phyloP scores from a whole-genome alignment of 2,113 vertebrate species.

The Corythornis madagascariensis region DNA sequence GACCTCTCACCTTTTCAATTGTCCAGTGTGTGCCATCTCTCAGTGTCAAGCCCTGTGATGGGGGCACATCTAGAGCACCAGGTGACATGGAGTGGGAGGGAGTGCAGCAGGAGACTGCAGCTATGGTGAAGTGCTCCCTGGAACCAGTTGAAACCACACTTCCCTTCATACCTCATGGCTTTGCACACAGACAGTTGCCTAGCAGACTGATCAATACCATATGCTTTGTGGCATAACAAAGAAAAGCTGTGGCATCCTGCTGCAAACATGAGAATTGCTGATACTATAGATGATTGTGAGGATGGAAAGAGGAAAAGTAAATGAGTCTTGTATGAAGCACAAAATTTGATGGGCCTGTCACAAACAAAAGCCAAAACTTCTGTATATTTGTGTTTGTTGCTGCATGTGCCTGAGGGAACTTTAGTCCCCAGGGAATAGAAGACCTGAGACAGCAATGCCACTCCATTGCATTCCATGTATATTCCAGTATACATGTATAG shows the following conservation, averaged over 20 bases:
- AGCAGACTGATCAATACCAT: neutral
- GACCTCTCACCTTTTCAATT: neutral
- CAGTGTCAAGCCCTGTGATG: neutral
- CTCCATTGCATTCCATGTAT: no score
- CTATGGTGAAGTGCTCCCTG: neutral
- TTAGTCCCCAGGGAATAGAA: neutral
- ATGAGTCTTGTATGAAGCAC: neutral
- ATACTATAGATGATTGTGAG: neutral
- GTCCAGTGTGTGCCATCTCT: neutral
- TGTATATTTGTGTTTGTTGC: neutral
- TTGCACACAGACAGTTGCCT: neutral
- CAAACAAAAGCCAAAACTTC: neutral
- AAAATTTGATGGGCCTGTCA: neutral
- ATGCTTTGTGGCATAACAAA: neutral
- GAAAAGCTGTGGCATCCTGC: neutral
- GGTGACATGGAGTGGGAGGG: neutral
- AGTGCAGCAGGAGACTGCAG: neutral
- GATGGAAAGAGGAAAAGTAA: neutral
- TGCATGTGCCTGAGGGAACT: neutral
- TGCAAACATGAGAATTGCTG: neutral
- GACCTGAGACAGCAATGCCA: neutral
- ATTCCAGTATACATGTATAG: neutral
- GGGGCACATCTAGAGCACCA: neutral
- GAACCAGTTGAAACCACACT: neutral
- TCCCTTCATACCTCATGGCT: neutral